These are phyloP conservation scores for Dipodomys spectabilis DNA, from an alignment of 2,113 vertebrate genomes.

Conservation along the genomic window DNA sequence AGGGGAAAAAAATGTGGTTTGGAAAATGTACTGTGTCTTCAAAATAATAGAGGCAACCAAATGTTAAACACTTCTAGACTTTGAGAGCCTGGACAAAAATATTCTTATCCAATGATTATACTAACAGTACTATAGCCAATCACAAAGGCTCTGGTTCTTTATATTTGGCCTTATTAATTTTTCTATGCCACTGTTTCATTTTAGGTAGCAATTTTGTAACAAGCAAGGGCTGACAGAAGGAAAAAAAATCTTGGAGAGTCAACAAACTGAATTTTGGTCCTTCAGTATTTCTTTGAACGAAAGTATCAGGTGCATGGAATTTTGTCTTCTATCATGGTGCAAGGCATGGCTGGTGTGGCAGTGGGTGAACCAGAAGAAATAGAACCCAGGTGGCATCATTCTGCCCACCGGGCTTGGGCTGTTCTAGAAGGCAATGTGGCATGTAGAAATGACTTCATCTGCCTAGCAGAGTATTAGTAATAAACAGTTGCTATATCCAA, in stretches of 20 bases:
- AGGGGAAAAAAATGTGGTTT: constrained; percentile 23
- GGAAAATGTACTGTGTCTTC: constrained; percentile 69
- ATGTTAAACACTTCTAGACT: no score
- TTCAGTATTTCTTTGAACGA: not conserved
- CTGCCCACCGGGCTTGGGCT: fast-evolving
- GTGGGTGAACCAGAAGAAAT: not conserved
- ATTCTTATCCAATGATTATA: constrained; percentile 20
- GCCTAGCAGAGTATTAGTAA: not conserved
- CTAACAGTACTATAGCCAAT: constrained; percentile 5
- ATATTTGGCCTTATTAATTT: constrained; percentile 10
- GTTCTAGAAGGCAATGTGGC: not conserved
- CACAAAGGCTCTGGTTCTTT: constrained; percentile 53
- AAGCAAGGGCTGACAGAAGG: not conserved
- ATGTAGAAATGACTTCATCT: not conserved
- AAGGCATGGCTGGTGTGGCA: not conserved
- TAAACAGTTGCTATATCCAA: not conserved
- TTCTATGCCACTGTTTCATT: not conserved
- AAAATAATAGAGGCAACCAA: constrained; percentile 53
- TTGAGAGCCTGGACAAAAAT: not conserved
- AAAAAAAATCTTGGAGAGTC: constrained; percentile 32
- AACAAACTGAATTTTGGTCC: not conserved
- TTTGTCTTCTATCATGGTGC: not conserved
- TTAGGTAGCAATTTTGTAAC: not conserved
- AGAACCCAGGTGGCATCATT: not conserved
- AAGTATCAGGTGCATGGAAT: not conserved